A percentile compares a stretch with the other conserved stretches of the same genome.
These are phyloP conservation scores for Alethe diademata DNA, from an alignment of 2,113 vertebrate species.

Conservation along the genomic window DNA sequence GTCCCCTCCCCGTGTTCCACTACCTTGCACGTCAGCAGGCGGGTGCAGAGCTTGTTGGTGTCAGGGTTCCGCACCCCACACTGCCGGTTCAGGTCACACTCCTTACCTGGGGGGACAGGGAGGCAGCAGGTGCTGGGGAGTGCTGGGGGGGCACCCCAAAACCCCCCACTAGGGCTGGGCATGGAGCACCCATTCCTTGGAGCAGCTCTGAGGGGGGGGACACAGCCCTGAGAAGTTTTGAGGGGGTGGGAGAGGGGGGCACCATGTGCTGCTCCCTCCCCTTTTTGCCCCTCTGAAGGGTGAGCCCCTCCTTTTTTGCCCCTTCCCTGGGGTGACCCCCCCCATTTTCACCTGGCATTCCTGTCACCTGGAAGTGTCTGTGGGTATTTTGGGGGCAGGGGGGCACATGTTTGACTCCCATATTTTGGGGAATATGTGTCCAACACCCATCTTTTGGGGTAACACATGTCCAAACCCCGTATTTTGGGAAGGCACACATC, in stretches of 20 bases:
- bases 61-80: conserved; percentile 91
- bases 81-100: conserved; percentile 91
- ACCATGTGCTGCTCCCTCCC: background rate
- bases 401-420: background rate
- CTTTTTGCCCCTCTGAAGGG: background rate
- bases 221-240: background rate
- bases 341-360: background rate
- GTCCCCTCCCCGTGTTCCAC: background rate
- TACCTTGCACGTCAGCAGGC: conserved; percentile 94
- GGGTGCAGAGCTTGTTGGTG: conserved; percentile 92
- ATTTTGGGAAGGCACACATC: background rate
- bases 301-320: background rate
- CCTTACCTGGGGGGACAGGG: conserved; percentile 78
- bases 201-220: background rate
- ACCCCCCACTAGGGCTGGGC: background rate
- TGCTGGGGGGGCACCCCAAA: background rate
- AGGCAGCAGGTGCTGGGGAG: background rate
- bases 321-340: background rate
- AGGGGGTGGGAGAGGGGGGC: background rate
- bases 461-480: rapidly evolving
- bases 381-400: background rate
- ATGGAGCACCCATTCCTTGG: background rate
- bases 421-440: background rate
- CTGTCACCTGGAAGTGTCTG: background rate
- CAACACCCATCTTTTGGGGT: background rate